Conservation (phyloP, 64 coral and sea anemone genomes). For the Porites lutea region DNA sequence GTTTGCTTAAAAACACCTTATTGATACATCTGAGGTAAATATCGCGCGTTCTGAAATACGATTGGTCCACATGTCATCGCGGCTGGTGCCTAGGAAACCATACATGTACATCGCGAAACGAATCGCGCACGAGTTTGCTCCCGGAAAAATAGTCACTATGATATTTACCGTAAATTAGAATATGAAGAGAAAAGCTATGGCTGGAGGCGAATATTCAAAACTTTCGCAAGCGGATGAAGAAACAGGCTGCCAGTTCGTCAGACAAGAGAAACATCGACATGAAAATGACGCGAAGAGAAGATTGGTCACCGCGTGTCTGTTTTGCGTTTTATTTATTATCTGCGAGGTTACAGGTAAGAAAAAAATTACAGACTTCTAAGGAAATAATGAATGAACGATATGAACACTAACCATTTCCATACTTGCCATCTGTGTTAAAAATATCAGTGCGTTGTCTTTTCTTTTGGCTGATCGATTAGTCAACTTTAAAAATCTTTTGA, state of each 20-base stretch:
- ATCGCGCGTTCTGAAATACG: not conserved
- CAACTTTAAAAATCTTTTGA: not conserved
- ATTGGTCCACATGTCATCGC: slow-evolving; percentile 8
- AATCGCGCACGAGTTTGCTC: too few relatives aligned
- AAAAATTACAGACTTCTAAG: not conserved
- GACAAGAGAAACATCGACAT: not conserved
- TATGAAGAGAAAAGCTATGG: slow-evolving; percentile 1
- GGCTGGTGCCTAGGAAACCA: not conserved
- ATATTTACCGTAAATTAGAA: not conserved
- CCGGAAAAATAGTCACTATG: not conserved
- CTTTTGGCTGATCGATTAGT: not conserved
- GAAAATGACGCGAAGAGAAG: slow-evolving; percentile 49
- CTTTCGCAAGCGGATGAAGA: slow-evolving; percentile 34
- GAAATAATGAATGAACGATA: not conserved
- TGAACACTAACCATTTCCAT: not conserved
- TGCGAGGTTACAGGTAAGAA: slow-evolving; percentile 64
- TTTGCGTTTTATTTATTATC: slow-evolving; percentile 61
- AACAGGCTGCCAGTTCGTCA: slow-evolving; percentile 16
- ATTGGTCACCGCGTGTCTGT: slow-evolving; percentile 33
- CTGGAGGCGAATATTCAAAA: slow-evolving; percentile 4
- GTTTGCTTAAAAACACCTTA: not conserved
- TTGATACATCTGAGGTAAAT: not conserved
- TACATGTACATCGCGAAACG: not conserved
- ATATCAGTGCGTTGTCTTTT: not conserved
- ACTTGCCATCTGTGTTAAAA: not conserved